These are phyloP conservation scores for Cosmia trapezina DNA, from an alignment of 2,888 invertebrate genomes.

Conservation along the genomic window DNA sequence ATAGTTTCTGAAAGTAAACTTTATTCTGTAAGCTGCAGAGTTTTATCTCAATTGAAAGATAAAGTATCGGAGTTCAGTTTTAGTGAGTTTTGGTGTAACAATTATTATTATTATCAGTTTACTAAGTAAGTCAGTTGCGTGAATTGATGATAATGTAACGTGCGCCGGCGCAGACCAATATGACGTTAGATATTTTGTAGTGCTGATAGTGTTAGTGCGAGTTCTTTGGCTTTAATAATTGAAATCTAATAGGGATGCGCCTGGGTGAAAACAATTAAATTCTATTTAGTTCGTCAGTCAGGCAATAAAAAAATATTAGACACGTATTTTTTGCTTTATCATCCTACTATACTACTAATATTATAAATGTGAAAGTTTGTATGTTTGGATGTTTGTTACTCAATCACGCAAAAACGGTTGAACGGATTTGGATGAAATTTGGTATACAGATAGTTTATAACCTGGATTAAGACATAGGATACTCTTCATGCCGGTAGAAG, in stretches of 20 bases:
- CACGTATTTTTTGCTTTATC: too few species aligned
- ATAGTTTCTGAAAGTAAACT: neutral
- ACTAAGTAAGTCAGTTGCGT: slow-evolving; percentile 76
- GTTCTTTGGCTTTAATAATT: neutral
- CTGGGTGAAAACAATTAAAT: too few species aligned
- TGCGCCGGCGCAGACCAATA: slow-evolving; percentile 58
- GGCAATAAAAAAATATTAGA: too few species aligned
- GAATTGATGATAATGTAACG: slow-evolving; percentile 77
- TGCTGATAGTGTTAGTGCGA: slow-evolving; percentile 2
- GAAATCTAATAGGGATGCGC: neutral
- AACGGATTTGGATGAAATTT: too few species aligned
- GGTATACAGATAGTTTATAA: too few species aligned
- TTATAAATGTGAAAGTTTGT: too few species aligned
- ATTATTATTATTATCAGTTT: slow-evolving; percentile 73
- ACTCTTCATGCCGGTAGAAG: too few species aligned
- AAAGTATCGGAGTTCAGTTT: slow-evolving; percentile 53
- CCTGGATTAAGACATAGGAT: too few species aligned
- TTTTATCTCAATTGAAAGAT: slow-evolving; percentile 29
- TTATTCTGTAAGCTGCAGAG: neutral
- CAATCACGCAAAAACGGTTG: too few species aligned
- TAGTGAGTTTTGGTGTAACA: slow-evolving; percentile 66
- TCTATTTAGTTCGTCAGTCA: too few species aligned
- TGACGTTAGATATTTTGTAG: slow-evolving; percentile 20
- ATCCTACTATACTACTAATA: too few species aligned
- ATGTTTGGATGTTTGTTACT: too few species aligned